Percentiles rank a stretch among this genome's conserved stretches.
phyloP scores from a whole-genome alignment of 2,113 vertebrate species.

The Oryzias curvinotus region DNA sequence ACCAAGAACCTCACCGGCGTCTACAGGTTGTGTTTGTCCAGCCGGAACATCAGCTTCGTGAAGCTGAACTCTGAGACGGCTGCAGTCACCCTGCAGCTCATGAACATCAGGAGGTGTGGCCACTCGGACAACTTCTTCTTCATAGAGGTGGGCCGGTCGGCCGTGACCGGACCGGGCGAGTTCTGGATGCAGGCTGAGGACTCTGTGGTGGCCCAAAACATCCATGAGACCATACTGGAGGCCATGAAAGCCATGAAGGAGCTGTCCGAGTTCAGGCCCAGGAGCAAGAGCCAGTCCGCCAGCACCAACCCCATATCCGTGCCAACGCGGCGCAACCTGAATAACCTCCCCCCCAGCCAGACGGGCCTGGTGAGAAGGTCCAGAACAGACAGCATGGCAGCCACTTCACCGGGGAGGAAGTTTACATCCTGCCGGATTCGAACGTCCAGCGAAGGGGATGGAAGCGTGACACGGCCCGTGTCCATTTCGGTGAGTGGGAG shows the following conservation, averaged over 20 bases:
- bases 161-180: slow-evolving; percentile 93
- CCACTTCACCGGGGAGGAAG: slow-evolving; percentile 70
- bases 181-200: slow-evolving; percentile 99
- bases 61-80: slow-evolving; percentile 92
- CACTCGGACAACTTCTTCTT: slow-evolving; percentile 99
- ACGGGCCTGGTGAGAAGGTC: slow-evolving; percentile 80
- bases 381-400: slow-evolving; percentile 81
- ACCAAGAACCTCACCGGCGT: slow-evolving; percentile 91
- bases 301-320: slow-evolving; percentile 80
- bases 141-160: slow-evolving; percentile 95
- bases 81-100: slow-evolving; percentile 91
- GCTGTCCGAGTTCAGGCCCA: slow-evolving; percentile 91
- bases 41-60: slow-evolving; percentile 90
- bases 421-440: slow-evolving; percentile 78
- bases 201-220: slow-evolving; percentile 95
- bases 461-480: slow-evolving; percentile 73
- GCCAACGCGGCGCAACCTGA: slow-evolving; percentile 79
- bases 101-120: slow-evolving; percentile 95
- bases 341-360: slow-evolving; percentile 84
- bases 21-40: slow-evolving; percentile 92
- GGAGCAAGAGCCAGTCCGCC: slow-evolving; percentile 97
- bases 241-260: slow-evolving; percentile 97
- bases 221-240: slow-evolving; percentile 96
- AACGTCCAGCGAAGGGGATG: slow-evolving; percentile 85
- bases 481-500: slow-evolving; percentile 79